These are phyloP conservation scores for Parapsyche elsis DNA, from an alignment of 1,140 invertebrate genomes.

Conservation along the genomic window DNA sequence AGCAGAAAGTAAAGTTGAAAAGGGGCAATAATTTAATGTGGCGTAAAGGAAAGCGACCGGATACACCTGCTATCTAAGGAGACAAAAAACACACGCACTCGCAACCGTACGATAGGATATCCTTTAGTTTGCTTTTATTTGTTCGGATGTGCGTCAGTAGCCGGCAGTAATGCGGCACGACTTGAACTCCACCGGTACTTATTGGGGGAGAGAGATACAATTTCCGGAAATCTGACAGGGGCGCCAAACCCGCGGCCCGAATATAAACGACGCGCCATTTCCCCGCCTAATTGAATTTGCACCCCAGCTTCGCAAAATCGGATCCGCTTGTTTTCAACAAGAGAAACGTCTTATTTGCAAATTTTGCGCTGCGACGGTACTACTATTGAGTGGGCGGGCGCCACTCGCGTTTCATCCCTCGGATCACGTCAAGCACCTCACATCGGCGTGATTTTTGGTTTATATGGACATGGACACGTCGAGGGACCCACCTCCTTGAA, in stretches of 20 bases:
- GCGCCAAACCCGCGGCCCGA: slow-evolving; percentile 1
- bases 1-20: too few species aligned
- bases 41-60: too few species aligned
- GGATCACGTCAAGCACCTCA: too few species aligned
- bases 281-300: background rate
- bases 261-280: slow-evolving; percentile 7
- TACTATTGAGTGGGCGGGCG: too few species aligned
- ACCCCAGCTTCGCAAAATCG: background rate
- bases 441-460: too few species aligned
- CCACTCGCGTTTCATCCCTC: too few species aligned
- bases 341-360: background rate
- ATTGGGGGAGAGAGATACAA: background rate
- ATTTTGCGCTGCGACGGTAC: too few species aligned
- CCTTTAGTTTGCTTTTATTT: too few species aligned
- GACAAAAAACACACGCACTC: too few species aligned
- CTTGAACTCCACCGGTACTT: background rate
- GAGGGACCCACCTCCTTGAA: slow-evolving; percentile 85
- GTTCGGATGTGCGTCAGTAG: background rate
- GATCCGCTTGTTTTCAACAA: background rate
- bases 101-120: too few species aligned
- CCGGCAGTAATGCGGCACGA: background rate
- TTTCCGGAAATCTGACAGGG: slow-evolving; percentile 20
- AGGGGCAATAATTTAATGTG: too few species aligned
- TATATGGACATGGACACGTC: background rate
- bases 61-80: too few species aligned